These are phyloP conservation scores for Pseudomyrmex dendroicus DNA, from an alignment of 1,140 invertebrate genomes.

Conservation along the genomic window DNA sequence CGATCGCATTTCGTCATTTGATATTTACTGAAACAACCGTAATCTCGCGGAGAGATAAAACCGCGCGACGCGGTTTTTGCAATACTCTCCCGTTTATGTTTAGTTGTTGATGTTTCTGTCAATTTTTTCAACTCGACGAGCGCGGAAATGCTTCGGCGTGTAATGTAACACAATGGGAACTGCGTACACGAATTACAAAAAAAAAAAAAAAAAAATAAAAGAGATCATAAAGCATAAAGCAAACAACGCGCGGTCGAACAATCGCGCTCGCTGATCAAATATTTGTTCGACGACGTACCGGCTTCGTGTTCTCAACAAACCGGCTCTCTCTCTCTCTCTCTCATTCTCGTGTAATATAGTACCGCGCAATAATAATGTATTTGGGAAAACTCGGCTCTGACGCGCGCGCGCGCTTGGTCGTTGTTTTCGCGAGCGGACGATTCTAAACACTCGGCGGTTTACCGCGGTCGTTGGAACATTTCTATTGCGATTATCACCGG, in stretches of 20 bases:
- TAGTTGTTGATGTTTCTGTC: slow-evolving; percentile 18
- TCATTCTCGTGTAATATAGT: slow-evolving; percentile 44
- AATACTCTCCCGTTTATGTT: background rate
- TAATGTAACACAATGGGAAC: background rate
- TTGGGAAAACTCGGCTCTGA: slow-evolving; percentile 39
- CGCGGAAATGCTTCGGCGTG: background rate
- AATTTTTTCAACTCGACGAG: slow-evolving; percentile 40
- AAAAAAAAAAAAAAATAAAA: slow-evolving; percentile 17
- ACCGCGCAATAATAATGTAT: slow-evolving; percentile 54
- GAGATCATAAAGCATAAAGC: slow-evolving; percentile 42
- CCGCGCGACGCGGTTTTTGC: background rate
- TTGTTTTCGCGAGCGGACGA: slow-evolving; percentile 38
- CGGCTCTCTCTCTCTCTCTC: background rate
- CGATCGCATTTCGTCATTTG: no score
- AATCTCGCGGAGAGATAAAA: background rate
- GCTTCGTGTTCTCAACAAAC: slow-evolving; percentile 44
- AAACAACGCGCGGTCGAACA: slow-evolving; percentile 41
- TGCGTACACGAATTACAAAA: background rate
- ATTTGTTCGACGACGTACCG: slow-evolving; percentile 44
- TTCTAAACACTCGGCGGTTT: slow-evolving; percentile 38
- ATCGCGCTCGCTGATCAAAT: slow-evolving; percentile 45
- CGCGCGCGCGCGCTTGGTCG: background rate
- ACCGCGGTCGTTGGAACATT: slow-evolving; percentile 19
- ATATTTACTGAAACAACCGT: slow-evolving; percentile 2
- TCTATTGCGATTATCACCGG: slow-evolving; percentile 43